Evolutionary conservation across 2,888 invertebrate genomes (phyloP).

Genomic region (Pollenia amentaria): DNA sequence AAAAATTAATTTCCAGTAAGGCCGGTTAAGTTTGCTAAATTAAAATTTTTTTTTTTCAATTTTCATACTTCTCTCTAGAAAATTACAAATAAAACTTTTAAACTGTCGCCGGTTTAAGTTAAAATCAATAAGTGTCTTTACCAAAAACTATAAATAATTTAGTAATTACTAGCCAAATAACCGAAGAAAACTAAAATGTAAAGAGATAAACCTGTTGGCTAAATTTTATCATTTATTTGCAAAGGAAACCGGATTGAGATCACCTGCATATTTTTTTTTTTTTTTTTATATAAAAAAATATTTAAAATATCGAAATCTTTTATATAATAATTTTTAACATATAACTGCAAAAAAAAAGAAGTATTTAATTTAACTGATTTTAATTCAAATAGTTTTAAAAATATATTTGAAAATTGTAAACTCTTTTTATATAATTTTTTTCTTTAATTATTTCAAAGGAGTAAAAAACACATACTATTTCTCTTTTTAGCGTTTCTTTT

Average conservation of each 20-base stretch:
- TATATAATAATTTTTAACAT: constrained; percentile 46
- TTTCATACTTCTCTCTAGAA: neutral
- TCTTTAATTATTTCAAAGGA: constrained; percentile 19
- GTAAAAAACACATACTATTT: constrained; percentile 43
- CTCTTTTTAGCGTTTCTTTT: neutral
- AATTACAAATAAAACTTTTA: neutral
- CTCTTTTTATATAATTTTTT: neutral
- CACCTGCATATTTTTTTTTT: constrained; percentile 55
- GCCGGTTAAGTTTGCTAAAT: constrained; percentile 19
- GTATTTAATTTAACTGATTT: neutral
- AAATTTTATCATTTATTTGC: constrained; percentile 50
- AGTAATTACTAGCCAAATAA: neutral
- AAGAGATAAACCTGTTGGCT: constrained; percentile 56
- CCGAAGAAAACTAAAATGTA: neutral
- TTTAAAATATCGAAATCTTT: constrained; percentile 28
- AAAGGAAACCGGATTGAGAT: constrained; percentile 69
- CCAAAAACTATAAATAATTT: constrained; percentile 8
- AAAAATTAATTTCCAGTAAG: neutral
- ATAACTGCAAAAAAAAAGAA: neutral
- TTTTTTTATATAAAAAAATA: constrained; percentile 1
- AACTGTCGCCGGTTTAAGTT: constrained; percentile 4
- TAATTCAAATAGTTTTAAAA: neutral
- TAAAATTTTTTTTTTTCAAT: neutral
- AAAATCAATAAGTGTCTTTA: constrained; percentile 3
- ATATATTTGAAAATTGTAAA: no score